These are phyloP conservation scores for Ormyrus pomaceus DNA, from an alignment of 2,888 invertebrate genomes.

Conservation along the genomic window DNA sequence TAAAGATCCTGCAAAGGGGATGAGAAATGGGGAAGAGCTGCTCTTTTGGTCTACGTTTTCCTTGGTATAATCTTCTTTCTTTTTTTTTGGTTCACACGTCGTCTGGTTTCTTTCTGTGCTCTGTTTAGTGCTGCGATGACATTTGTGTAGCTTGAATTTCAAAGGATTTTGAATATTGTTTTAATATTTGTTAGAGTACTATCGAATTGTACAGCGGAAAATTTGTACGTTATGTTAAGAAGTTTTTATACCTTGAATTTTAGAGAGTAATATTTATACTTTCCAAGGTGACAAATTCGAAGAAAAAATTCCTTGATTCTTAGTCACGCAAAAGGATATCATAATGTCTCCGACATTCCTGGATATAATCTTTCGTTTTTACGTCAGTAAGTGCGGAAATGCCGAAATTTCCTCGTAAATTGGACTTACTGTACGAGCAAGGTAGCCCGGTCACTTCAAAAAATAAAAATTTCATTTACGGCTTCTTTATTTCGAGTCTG, in stretches of 20 bases:
- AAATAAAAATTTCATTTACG: too few relatives aligned
- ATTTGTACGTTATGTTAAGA: too few relatives aligned
- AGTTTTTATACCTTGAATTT: too few relatives aligned
- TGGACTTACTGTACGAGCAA: conserved; percentile 1
- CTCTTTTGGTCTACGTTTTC: conserved; percentile 3
- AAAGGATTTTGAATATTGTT: too few relatives aligned
- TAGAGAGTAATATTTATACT: too few relatives aligned
- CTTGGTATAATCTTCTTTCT: conserved; percentile 23
- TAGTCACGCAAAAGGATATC: conserved; percentile 8
- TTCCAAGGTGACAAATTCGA: too few relatives aligned
- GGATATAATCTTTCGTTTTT: not conserved
- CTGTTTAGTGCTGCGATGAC: too few relatives aligned
- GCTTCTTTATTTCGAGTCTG: conserved; percentile 32
- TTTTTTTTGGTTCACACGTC: conserved; percentile 30
- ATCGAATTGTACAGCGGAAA: too few relatives aligned
- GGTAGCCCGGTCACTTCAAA: too few relatives aligned
- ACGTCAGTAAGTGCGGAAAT: conserved; percentile 22
- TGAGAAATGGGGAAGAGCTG: conserved; percentile 21
- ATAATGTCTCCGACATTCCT: conserved; percentile 33
- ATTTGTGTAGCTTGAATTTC: too few relatives aligned
- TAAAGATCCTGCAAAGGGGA: conserved; percentile 61
- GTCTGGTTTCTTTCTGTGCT: not conserved
- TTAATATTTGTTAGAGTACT: too few relatives aligned
- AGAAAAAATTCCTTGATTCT: conserved; percentile 22
- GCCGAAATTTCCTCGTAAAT: conserved; percentile 49